A percentile compares a stretch with the other conserved stretches of the same genome.
Evolutionary conservation across 2,113 vertebrate genomes (phyloP).

Genomic region (Bubo scandiacus): DNA sequence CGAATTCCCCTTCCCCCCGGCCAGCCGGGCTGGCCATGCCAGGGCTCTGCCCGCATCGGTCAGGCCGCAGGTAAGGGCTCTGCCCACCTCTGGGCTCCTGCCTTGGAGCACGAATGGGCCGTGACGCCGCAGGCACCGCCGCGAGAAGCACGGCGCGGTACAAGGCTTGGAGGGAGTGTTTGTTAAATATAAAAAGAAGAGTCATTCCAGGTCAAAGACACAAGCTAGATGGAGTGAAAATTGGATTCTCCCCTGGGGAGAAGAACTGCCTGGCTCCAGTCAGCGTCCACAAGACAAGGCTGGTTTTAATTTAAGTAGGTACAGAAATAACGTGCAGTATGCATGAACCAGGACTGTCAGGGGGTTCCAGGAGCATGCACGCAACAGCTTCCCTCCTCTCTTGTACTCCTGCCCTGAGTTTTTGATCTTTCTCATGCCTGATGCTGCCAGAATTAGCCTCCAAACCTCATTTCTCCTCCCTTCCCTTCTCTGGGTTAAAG

Average conservation of each 20-base stretch:
- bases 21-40: not conserved
- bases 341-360: not conserved
- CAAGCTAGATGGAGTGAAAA: conserved; percentile 33
- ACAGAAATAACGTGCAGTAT: conserved; percentile 53
- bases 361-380: conserved; percentile 53
- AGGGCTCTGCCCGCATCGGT: fast-evolving
- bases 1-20: fast-evolving
- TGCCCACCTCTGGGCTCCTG: not conserved
- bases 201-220: conserved; percentile 61
- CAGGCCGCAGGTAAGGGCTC: not conserved
- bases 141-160: not conserved
- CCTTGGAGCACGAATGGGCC: not conserved
- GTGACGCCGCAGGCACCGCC: fast-evolving
- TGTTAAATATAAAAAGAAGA: conserved; percentile 21
- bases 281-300: conserved; percentile 29
- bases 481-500: not conserved
- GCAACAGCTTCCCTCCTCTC: conserved; percentile 44
- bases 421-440: not conserved
- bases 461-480: conserved; percentile 28
- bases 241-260: conserved; percentile 55
- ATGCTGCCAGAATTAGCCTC: conserved; percentile 45
- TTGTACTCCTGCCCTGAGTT: conserved; percentile 27
- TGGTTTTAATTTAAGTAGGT: conserved; percentile 60
- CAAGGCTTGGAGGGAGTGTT: not conserved
- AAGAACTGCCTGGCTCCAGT: conserved; percentile 53